These are phyloP conservation scores for Centropus bengalensis DNA, from an alignment of 2,113 vertebrate genomes.

Conservation along the genomic window DNA sequence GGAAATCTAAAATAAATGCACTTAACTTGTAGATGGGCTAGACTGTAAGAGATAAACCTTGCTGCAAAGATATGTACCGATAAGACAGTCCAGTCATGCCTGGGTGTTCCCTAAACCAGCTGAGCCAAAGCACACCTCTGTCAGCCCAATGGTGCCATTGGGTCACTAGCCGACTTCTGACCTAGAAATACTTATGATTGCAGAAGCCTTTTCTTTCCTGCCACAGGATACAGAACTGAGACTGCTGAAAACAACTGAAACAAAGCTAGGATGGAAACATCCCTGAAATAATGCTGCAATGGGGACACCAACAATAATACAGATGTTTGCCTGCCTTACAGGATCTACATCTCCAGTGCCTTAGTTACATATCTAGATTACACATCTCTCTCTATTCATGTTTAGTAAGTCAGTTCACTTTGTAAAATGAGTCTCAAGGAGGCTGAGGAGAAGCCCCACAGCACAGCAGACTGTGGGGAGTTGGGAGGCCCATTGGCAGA, in stretches of 20 bases:
- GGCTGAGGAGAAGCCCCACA: not conserved
- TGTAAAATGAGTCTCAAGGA: not conserved
- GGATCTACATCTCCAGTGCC: not conserved
- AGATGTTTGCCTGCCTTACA: not conserved
- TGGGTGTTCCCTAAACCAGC: not conserved
- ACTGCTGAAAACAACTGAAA: not conserved
- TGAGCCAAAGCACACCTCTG: not conserved
- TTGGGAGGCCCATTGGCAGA: not conserved
- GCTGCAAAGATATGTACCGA: not conserved
- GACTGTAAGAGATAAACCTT: not conserved
- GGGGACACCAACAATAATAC: not conserved
- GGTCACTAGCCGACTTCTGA: not conserved
- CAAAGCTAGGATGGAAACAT: not conserved
- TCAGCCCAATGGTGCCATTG: not conserved
- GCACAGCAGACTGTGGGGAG: not conserved
- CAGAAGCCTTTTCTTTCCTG: not conserved
- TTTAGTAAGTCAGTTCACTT: not conserved
- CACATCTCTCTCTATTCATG: not conserved
- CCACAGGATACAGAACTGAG: not conserved
- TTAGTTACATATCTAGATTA: not conserved
- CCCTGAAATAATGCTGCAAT: not conserved
- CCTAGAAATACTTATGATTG: not conserved
- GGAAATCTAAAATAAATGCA: not conserved
- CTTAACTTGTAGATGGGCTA: not conserved
- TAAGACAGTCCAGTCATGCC: not conserved